Evolutionary conservation across 2,113 vertebrate genomes (phyloP).

Genomic region (Hyperopisus bebe): DNA sequence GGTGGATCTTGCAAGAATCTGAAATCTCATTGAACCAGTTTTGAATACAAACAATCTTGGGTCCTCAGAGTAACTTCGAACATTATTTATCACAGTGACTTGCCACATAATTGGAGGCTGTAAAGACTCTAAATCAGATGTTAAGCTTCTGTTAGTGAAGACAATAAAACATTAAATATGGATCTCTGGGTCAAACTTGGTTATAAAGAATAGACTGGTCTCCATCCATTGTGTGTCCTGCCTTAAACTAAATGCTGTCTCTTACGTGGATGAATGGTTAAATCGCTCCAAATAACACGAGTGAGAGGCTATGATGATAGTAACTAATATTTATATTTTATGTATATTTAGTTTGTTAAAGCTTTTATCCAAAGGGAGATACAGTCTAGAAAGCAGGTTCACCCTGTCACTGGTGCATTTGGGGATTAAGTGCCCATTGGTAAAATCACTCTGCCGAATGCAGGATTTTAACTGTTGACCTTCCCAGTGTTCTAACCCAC

Average conservation of each 20-base stretch:
- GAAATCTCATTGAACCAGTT: background rate
- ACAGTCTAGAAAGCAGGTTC: background rate
- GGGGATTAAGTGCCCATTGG: background rate
- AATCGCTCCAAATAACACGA: background rate
- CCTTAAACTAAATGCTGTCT: background rate
- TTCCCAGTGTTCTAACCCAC: background rate
- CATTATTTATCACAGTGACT: background rate
- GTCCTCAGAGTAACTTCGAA: background rate
- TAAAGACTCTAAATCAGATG: background rate
- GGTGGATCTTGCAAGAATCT: background rate
- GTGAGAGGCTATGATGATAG: background rate
- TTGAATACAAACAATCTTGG: background rate
- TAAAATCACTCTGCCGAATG: background rate
- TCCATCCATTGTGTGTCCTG: background rate
- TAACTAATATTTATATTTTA: background rate
- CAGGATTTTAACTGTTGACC: background rate
- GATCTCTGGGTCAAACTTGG: background rate
- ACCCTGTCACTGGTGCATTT: background rate
- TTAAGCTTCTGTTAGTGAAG: background rate
- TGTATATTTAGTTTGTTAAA: too few relatives aligned
- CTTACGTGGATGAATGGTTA: too few relatives aligned
- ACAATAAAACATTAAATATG: background rate
- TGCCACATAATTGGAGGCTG: background rate
- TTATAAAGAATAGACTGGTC: background rate
- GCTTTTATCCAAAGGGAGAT: background rate